Conservation (phyloP, 1,140 invertebrate genomes). For the Drosophila triauraria region DNA sequence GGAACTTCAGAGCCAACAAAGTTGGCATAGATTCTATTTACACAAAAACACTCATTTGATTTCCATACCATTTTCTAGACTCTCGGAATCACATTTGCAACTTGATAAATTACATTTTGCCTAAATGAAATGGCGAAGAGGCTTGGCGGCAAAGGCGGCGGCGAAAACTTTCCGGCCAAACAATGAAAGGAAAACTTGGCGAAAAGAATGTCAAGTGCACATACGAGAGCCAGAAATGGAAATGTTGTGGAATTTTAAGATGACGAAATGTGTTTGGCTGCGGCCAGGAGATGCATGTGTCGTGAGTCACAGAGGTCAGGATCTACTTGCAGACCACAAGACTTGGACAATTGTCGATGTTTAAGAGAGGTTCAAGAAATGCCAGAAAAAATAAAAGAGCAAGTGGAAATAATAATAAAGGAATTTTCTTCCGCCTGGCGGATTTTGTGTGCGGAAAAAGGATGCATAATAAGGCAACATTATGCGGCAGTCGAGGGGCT, state of each 20-base stretch:
- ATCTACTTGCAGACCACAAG: constrained; percentile 35
- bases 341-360: constrained; percentile 58
- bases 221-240: constrained; percentile 34
- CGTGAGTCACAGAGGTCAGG: constrained; percentile 58
- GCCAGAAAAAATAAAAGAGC: constrained; percentile 1
- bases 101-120: constrained; percentile 73
- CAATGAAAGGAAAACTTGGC: constrained; percentile 32
- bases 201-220: constrained; percentile 67
- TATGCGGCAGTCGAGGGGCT: constrained; percentile 34
- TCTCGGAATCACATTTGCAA: constrained; percentile 53
- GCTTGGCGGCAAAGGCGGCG: background rate
- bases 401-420: constrained; percentile 33
- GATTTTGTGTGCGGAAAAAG: constrained; percentile 17
- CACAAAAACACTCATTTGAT: constrained; percentile 48
- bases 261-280: constrained; percentile 45
- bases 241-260: constrained; percentile 42
- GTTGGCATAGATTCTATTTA: constrained; percentile 26
- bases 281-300: constrained; percentile 22
- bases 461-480: constrained; percentile 58
- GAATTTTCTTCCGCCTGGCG: constrained; percentile 39
- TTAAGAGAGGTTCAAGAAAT: constrained; percentile 33
- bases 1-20: background rate
- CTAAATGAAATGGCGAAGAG: constrained; percentile 63
- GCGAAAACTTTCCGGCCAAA: constrained; percentile 21
- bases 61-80: constrained; percentile 18